phyloP scores from a whole-genome alignment of 1,140 invertebrate genomes.

The Panagrolaimus sp. region DNA sequence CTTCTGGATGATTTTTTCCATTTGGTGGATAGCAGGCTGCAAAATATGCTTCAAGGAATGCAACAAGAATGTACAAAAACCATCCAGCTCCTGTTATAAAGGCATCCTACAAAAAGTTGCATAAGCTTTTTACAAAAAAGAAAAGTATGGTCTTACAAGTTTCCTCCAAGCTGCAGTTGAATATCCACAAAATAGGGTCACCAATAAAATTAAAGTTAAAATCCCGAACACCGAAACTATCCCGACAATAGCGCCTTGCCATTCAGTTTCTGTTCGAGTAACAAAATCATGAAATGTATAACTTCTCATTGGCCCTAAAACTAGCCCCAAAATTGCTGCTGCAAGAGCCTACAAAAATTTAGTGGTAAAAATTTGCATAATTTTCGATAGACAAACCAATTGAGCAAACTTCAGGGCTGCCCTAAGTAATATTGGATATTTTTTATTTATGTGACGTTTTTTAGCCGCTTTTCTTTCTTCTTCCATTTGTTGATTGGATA shows the following conservation, averaged over 20 bases:
- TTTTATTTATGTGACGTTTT: background rate
- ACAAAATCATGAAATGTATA: conserved; percentile 34
- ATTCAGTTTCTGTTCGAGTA: conserved; percentile 32
- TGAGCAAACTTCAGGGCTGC: background rate
- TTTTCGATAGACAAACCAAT: background rate
- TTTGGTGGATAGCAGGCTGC: conserved; percentile 39
- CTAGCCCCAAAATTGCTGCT: conserved; percentile 30
- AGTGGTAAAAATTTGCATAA: too few relatives aligned
- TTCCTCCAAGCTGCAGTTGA: conserved; percentile 23
- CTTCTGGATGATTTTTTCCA: conserved; percentile 26
- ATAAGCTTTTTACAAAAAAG: too few relatives aligned
- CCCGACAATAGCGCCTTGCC: conserved; percentile 30
- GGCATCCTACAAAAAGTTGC: conserved; percentile 31
- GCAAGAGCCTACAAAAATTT: conserved; percentile 23
- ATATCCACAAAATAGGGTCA: conserved; percentile 22
- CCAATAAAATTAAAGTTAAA: conserved; percentile 21
- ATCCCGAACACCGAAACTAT: conserved; percentile 25
- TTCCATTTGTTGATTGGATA: conserved; percentile 13
- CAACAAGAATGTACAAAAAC: conserved; percentile 26
- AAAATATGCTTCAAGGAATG: conserved; percentile 33
- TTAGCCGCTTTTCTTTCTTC: background rate
- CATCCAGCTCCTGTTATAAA: conserved; percentile 19
- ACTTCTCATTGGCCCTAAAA: conserved; percentile 30
- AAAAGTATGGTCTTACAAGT: too few relatives aligned
- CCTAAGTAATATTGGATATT: background rate